These are phyloP conservation scores for Eclectus roratus DNA, from an alignment of 2,113 vertebrate genomes.

Conservation along the genomic window DNA sequence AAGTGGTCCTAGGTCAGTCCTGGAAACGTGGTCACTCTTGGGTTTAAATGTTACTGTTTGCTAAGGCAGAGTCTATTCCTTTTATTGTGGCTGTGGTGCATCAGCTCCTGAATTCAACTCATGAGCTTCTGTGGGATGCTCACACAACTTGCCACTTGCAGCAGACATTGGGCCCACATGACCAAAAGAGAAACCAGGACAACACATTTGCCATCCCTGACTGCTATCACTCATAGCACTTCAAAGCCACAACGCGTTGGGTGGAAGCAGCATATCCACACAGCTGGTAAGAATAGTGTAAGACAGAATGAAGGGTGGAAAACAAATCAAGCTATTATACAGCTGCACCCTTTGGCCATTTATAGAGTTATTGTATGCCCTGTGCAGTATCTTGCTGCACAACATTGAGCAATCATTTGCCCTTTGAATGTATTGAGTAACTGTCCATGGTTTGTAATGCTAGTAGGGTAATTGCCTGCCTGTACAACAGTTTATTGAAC, in stretches of 20 bases:
- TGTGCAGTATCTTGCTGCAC: not conserved
- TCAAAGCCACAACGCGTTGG: not conserved
- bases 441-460: not conserved
- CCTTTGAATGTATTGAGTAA: slow-evolving; percentile 1
- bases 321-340: not conserved
- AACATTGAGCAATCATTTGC: not conserved
- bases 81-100: not conserved
- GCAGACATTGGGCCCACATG: not conserved
- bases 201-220: not conserved
- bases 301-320: not conserved
- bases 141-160: not conserved
- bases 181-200: not conserved
- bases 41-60: not conserved
- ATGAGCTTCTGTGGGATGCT: not conserved
- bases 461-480: not conserved
- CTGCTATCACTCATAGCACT: not conserved
- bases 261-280: not conserved
- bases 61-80: not conserved
- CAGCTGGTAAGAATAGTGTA: not conserved
- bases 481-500: not conserved
- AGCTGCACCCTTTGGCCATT: not conserved
- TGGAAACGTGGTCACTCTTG: not conserved
- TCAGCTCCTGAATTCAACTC: not conserved
- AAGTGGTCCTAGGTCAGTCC: not conserved
- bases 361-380: not conserved